phyloP scores from a whole-genome alignment of 2,888 invertebrate genomes.

The Malacosoma neustria region DNA sequence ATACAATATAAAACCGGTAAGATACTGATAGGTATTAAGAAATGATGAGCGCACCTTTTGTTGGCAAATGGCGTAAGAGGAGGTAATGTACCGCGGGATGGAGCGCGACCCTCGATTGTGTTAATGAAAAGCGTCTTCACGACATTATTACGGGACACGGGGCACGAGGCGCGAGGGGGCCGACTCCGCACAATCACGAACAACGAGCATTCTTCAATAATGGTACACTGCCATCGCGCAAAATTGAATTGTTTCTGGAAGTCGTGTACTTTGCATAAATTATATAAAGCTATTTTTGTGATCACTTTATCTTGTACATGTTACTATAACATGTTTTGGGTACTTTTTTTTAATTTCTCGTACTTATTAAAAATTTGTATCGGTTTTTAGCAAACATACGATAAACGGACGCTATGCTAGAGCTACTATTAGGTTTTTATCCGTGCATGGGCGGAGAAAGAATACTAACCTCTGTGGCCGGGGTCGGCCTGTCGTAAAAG shows the following conservation, averaged over 20 bases:
- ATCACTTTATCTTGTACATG: too few species aligned
- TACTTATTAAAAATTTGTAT: too few species aligned
- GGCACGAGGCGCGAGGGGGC: background rate
- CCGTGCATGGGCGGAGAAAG: too few species aligned
- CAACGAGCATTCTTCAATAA: background rate
- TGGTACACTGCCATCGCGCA: background rate
- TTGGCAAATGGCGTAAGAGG: background rate
- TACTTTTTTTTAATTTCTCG: too few species aligned
- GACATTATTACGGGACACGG: slow-evolving; percentile 10
- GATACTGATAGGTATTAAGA: background rate
- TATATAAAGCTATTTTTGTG: too few species aligned
- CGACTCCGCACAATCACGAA: background rate
- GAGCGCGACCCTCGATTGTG: slow-evolving; percentile 34
- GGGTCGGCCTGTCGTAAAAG: too few species aligned
- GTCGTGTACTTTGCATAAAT: too few species aligned
- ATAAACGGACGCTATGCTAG: too few species aligned
- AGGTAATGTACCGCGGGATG: slow-evolving; percentile 21
- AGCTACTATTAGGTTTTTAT: too few species aligned
- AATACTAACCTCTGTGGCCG: too few species aligned
- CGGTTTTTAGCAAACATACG: too few species aligned
- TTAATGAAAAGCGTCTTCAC: slow-evolving; percentile 52
- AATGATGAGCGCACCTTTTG: background rate
- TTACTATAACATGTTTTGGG: too few species aligned
- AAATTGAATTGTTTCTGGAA: background rate
- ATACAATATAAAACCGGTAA: background rate